phyloP scores from a whole-genome alignment of 2,888 invertebrate species.

The Chironomus tentans region DNA sequence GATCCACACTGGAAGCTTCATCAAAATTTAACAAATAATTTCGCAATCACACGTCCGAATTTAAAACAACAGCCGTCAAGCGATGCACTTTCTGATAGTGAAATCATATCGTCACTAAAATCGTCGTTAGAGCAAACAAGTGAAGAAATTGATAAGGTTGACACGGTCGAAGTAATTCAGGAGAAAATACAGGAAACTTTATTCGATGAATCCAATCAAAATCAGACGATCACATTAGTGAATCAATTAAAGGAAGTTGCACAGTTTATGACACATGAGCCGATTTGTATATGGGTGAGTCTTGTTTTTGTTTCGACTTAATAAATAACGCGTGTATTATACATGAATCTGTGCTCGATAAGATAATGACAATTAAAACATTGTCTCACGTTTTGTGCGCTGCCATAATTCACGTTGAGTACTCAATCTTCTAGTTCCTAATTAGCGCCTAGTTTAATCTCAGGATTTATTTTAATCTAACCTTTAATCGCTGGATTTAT shows the following conservation, averaged over 20 bases:
- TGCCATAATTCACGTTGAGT: no score
- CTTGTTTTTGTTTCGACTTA: no score
- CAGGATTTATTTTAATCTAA: background rate
- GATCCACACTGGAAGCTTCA: conserved; percentile 56
- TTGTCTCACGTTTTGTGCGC: no score
- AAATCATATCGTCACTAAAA: conserved; percentile 1
- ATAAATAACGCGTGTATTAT: no score
- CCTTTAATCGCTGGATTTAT: no score
- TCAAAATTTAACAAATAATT: conserved; percentile 27
- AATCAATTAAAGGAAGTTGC: conserved; percentile 53
- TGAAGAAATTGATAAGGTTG: conserved; percentile 5
- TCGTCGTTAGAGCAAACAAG: background rate
- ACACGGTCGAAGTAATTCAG: background rate
- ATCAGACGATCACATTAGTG: conserved; percentile 42
- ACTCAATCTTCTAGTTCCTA: no score
- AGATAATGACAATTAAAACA: no score
- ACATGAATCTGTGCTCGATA: no score
- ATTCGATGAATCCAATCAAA: conserved; percentile 31
- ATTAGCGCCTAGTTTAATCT: no score
- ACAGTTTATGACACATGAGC: conserved; percentile 66
- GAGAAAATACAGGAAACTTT: conserved; percentile 20
- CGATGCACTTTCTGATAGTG: conserved; percentile 22
- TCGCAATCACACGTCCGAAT: background rate
- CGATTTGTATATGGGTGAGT: conserved; percentile 78
- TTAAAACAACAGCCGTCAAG: conserved; percentile 15